Evolutionary conservation across 2,113 vertebrate species (phyloP).

Genomic region (Ranitomeya imitator): DNA sequence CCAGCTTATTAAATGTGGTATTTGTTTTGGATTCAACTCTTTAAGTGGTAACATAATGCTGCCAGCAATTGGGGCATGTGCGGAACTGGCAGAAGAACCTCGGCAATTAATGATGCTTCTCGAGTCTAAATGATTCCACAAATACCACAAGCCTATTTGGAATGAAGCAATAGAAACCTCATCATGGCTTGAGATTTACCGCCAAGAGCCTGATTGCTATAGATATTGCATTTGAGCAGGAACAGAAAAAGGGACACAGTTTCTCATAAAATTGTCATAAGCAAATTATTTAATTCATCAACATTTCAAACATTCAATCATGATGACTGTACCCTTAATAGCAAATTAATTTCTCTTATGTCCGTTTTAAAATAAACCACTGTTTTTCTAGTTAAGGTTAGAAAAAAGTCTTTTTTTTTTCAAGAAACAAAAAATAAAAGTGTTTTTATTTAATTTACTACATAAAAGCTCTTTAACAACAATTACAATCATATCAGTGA

Average conservation of each 20-base stretch:
- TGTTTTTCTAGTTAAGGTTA: background rate
- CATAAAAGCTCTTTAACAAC: too few relatives aligned
- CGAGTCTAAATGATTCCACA: constrained; percentile 48
- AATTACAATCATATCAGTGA: too few relatives aligned
- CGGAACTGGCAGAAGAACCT: constrained; percentile 31
- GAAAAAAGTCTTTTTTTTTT: too few relatives aligned
- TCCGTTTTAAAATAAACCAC: background rate
- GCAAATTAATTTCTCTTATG: background rate
- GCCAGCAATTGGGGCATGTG: constrained; percentile 30
- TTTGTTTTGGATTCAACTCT: constrained; percentile 34
- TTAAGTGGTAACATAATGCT: constrained; percentile 14
- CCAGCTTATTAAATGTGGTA: constrained; percentile 3
- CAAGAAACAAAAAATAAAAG: too few relatives aligned
- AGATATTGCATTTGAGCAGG: constrained; percentile 6
- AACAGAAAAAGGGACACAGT: background rate
- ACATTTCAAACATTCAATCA: background rate
- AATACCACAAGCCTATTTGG: constrained; percentile 51
- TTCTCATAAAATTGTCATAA: constrained; percentile 4
- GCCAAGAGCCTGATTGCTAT: constrained; percentile 36
- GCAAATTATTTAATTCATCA: background rate
- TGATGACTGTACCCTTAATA: background rate
- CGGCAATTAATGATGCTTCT: constrained; percentile 49
- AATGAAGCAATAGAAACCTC: constrained; percentile 28
- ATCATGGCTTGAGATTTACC: background rate
- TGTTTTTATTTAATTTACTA: too few relatives aligned